Conservation (phyloP, 2,113 vertebrate genomes). For the Cygnus buccinator region DNA sequence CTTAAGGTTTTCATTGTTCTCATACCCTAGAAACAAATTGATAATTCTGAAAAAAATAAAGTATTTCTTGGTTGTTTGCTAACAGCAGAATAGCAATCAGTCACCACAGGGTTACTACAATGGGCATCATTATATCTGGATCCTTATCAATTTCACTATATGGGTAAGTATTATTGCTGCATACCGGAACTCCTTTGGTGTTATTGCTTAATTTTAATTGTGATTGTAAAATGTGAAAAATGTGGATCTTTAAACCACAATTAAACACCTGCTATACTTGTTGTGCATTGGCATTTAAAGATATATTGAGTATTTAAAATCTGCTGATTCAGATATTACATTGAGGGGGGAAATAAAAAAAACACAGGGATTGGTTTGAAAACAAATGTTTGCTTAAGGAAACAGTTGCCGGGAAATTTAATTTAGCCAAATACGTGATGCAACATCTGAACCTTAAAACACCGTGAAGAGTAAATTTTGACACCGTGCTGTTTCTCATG, state of each 20-base stretch:
- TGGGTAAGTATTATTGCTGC: constrained; percentile 85
- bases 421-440: constrained; percentile 64
- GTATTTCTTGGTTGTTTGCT: constrained; percentile 91
- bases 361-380: constrained; percentile 59
- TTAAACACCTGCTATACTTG: constrained; percentile 90
- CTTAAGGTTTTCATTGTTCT: constrained; percentile 90
- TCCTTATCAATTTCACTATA: constrained; percentile 90
- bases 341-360: constrained; percentile 58
- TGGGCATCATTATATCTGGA: constrained; percentile 86
- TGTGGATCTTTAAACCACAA: constrained; percentile 89
- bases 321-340: constrained; percentile 86
- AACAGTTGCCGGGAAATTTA: constrained; percentile 73
- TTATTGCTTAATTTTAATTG: constrained; percentile 92
- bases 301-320: constrained; percentile 87
- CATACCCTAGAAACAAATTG: constrained; percentile 91
- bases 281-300: constrained; percentile 86
- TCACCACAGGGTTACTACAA: constrained; percentile 92
- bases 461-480: constrained; percentile 45
- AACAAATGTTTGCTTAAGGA: constrained; percentile 72
- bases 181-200: constrained; percentile 86
- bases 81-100: constrained; percentile 89
- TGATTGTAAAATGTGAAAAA: constrained; percentile 89
- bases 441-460: constrained; percentile 50
- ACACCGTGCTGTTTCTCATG: constrained; percentile 7
- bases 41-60: constrained; percentile 94